Conservation (phyloP, 2,888 invertebrate genomes). For the Invenusta paracnida region DNA sequence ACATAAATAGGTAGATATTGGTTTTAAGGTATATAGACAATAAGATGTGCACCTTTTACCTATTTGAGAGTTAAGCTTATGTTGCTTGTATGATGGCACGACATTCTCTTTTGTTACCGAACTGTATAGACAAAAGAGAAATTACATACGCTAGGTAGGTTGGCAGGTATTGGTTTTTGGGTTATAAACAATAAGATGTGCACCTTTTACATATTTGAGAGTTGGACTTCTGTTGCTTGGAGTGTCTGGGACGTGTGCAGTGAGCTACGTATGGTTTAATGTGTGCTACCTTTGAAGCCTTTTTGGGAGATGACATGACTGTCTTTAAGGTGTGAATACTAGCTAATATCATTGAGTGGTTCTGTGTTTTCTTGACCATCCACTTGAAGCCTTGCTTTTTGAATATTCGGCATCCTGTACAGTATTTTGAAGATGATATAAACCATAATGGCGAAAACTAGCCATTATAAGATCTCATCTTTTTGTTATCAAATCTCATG, state of each 20-base stretch:
- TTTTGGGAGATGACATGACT: conserved; percentile 23
- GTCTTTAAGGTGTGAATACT: not conserved
- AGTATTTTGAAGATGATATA: conserved; percentile 12
- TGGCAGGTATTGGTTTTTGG: too few relatives aligned
- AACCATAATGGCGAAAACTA: not conserved
- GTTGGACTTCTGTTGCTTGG: not conserved
- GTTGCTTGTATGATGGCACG: not conserved
- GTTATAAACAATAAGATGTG: conserved; percentile 13
- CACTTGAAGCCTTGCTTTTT: conserved; percentile 3
- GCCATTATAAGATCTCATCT: not conserved
- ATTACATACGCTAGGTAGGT: not conserved
- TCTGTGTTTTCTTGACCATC: conserved; percentile 14
- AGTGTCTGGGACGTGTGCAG: not conserved
- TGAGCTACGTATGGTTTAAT: conserved; percentile 6
- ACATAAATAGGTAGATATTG: not conserved
- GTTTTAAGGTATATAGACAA: not conserved
- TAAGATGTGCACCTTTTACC: not conserved
- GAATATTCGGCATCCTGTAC: conserved; percentile 2
- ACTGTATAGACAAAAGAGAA: not conserved
- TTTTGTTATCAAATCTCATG: conserved; percentile 16
- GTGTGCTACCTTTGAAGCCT: conserved; percentile 19
- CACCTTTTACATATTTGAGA: conserved; percentile 7
- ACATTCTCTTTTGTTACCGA: not conserved
- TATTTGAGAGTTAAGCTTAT: not conserved
- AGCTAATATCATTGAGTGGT: not conserved